Conservation (phyloP, 2,888 invertebrate species). For the Lasioglossum vierecki region DNA sequence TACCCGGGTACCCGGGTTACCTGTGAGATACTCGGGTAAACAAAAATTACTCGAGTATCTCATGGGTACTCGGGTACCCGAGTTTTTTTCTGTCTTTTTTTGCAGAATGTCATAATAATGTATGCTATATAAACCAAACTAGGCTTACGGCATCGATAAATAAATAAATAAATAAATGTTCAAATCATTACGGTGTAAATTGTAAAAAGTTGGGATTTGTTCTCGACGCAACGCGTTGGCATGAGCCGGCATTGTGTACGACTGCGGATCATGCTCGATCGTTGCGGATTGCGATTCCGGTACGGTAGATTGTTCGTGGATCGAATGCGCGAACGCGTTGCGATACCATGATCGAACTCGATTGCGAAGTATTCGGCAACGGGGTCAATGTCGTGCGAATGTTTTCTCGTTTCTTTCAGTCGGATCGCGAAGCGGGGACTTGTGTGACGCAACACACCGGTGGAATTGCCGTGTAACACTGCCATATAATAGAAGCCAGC, state of each 20-base stretch:
- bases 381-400: slow-evolving; percentile 64
- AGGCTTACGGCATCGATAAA: too few relatives aligned
- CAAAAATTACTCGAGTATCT: too few relatives aligned
- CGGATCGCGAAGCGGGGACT: not conserved
- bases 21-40: too few relatives aligned
- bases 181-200: too few relatives aligned
- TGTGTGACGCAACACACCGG: slow-evolving; percentile 48
- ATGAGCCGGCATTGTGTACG: not conserved
- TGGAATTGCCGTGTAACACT: slow-evolving; percentile 23
- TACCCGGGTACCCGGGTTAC: too few relatives aligned
- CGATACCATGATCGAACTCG: slow-evolving; percentile 31
- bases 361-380: slow-evolving; percentile 55
- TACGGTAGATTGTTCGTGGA: not conserved
- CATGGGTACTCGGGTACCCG: too few relatives aligned
- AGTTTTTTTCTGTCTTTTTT: too few relatives aligned
- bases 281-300: slow-evolving; percentile 1
- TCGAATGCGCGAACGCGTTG: slow-evolving; percentile 34
- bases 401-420: slow-evolving; percentile 46
- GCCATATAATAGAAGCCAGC: slow-evolving; percentile 32
- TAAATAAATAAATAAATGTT: too few relatives aligned
- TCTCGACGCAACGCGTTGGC: not conserved
- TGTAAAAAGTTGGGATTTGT: too few relatives aligned
- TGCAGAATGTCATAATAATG: too few relatives aligned
- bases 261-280: not conserved
- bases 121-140: too few relatives aligned